These are phyloP conservation scores for Cirrhinus mrigala DNA, from an alignment of 2,797 vertebrate genomes.

Conservation along the genomic window DNA sequence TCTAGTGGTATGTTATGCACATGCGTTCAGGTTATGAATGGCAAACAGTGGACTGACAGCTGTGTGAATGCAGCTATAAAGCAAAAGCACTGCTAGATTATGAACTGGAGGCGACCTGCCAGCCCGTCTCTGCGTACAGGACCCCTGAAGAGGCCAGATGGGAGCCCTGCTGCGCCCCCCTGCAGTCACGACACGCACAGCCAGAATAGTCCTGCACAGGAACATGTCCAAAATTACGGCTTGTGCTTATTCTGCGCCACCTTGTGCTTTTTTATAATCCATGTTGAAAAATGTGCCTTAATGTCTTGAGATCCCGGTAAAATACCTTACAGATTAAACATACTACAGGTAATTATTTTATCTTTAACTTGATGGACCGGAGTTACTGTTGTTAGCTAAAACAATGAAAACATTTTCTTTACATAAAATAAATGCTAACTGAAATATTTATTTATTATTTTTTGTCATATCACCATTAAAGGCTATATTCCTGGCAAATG, in stretches of 20 bases:
- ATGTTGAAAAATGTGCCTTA: slow-evolving; percentile 1
- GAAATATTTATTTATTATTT: background rate
- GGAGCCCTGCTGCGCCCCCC: slow-evolving; percentile 38
- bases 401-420: background rate
- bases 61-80: background rate
- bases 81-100: background rate
- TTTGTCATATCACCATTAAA: background rate
- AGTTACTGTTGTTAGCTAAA: background rate
- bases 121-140: background rate
- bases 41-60: background rate
- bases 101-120: slow-evolving; percentile 15
- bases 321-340: background rate
- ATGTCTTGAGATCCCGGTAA: background rate
- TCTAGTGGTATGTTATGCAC: background rate
- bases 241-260: background rate
- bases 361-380: background rate
- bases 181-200: slow-evolving; percentile 31
- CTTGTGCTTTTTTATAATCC: background rate
- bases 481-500: background rate
- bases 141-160: slow-evolving; percentile 34
- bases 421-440: background rate
- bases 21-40: background rate
- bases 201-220: background rate
- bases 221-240: background rate
- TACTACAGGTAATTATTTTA: background rate